These are phyloP conservation scores for Enteromius radiatus DNA, from an alignment of 2,797 vertebrate genomes.

Conservation along the genomic window DNA sequence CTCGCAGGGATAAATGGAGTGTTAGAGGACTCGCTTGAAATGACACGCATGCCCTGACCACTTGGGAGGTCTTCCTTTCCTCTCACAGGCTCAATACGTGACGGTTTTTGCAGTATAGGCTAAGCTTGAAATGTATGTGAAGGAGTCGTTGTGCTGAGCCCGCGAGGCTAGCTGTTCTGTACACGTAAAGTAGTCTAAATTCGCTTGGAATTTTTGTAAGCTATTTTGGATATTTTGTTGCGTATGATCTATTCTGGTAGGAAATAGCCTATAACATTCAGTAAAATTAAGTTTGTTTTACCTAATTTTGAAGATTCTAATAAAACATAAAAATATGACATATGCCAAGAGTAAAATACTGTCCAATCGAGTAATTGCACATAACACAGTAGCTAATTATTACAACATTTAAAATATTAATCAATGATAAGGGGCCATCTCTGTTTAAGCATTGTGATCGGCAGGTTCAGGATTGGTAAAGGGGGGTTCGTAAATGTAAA, in stretches of 20 bases:
- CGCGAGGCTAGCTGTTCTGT: background rate
- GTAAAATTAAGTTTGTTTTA: background rate
- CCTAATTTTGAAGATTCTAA: background rate
- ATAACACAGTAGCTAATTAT: background rate
- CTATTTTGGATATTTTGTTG: background rate
- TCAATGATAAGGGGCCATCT: background rate
- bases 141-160: background rate
- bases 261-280: background rate
- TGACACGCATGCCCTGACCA: constrained; percentile 78
- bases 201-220: no score
- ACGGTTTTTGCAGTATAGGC: constrained; percentile 4
- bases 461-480: background rate
- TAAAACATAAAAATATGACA: background rate
- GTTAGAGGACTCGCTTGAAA: constrained; percentile 71
- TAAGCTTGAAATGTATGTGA: background rate
- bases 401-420: background rate
- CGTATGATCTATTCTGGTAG: background rate
- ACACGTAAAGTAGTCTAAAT: background rate
- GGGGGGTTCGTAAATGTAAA: background rate
- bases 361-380: background rate
- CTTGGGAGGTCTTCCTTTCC: constrained; percentile 84
- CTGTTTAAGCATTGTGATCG: background rate
- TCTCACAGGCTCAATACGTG: constrained; percentile 31
- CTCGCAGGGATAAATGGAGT: constrained; percentile 63
- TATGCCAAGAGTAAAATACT: background rate